Evolutionary conservation across 2,113 vertebrate genomes (phyloP).

Genomic region (Protobothrops mucrosquamatus): DNA sequence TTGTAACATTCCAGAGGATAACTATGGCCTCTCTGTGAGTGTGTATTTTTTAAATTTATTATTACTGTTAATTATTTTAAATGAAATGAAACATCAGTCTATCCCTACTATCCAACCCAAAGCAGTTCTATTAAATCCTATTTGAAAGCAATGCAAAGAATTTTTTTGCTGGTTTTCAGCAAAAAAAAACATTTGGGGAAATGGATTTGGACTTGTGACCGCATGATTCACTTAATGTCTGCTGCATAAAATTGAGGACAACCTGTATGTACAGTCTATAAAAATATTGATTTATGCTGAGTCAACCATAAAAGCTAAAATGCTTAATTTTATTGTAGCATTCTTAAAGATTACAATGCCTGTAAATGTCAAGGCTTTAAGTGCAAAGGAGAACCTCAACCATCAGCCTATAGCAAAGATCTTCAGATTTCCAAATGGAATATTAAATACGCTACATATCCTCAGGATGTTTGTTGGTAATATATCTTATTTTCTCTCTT

Average conservation of each 20-base stretch:
- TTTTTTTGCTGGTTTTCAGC: neutral
- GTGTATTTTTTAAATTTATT: constrained; percentile 27
- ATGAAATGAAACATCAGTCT: neutral
- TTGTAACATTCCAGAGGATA: constrained; percentile 87
- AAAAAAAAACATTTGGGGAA: neutral
- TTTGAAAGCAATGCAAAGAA: neutral
- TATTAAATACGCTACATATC: constrained; percentile 82
- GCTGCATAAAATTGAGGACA: neutral
- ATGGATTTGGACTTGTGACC: neutral
- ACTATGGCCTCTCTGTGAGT: constrained; percentile 90
- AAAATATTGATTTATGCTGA: neutral
- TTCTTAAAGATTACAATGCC: constrained; percentile 94
- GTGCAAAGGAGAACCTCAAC: constrained; percentile 78
- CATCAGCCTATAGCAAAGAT: constrained; percentile 72
- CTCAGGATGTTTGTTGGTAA: constrained; percentile 91
- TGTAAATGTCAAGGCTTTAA: constrained; percentile 78
- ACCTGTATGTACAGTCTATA: neutral
- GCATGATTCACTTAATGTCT: neutral
- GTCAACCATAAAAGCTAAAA: neutral
- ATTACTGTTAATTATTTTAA: neutral
- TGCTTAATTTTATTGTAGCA: constrained; percentile 65
- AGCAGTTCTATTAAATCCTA: neutral
- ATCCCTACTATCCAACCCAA: neutral
- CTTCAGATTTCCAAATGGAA: constrained; percentile 78
- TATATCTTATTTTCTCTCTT: constrained; percentile 1